These are phyloP conservation scores for Drosophila neoperkinsi DNA, from an alignment of 2,888 invertebrate species.

Conservation along the genomic window DNA sequence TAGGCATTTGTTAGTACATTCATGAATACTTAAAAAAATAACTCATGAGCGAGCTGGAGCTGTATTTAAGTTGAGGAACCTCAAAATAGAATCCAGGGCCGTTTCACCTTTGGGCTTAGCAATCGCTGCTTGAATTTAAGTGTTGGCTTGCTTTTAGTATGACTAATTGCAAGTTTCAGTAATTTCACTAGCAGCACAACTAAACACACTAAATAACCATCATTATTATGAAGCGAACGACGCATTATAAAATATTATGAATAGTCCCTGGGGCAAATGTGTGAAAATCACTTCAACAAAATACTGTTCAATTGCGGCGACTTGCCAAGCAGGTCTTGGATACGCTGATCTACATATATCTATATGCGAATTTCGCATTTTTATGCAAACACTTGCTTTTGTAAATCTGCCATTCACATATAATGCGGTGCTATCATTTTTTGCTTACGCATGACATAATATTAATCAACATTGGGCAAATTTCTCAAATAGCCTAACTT, in stretches of 20 bases:
- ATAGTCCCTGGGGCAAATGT: conserved; percentile 47
- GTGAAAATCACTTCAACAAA: conserved; percentile 62
- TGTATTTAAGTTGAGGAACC: conserved; percentile 7
- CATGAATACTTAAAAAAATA: conserved; percentile 5
- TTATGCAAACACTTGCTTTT: conserved; percentile 36
- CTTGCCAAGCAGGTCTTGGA: conserved; percentile 3
- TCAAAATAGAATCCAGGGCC: conserved; percentile 39
- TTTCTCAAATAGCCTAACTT: conserved; percentile 1
- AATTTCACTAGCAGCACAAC: conserved; percentile 64
- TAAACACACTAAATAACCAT: conserved; percentile 38
- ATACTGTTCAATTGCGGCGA: conserved; percentile 12
- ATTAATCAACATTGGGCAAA: conserved; percentile 17
- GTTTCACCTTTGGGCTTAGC: conserved; percentile 21
- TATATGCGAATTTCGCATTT: conserved; percentile 29
- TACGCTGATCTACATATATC: background rate
- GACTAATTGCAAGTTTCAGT: conserved; percentile 71
- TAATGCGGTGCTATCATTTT: conserved; percentile 31
- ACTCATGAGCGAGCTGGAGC: conserved; percentile 6
- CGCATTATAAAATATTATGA: conserved; percentile 56
- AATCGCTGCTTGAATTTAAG: conserved; percentile 39
- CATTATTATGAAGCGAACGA: conserved; percentile 18
- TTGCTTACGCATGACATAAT: conserved; percentile 59
- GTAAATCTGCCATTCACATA: conserved; percentile 40
- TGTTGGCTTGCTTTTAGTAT: conserved; percentile 46
- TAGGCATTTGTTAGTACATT: background rate